These are phyloP conservation scores for Cryptus viduatorius DNA, from an alignment of 2,888 invertebrate genomes.

Conservation along the genomic window DNA sequence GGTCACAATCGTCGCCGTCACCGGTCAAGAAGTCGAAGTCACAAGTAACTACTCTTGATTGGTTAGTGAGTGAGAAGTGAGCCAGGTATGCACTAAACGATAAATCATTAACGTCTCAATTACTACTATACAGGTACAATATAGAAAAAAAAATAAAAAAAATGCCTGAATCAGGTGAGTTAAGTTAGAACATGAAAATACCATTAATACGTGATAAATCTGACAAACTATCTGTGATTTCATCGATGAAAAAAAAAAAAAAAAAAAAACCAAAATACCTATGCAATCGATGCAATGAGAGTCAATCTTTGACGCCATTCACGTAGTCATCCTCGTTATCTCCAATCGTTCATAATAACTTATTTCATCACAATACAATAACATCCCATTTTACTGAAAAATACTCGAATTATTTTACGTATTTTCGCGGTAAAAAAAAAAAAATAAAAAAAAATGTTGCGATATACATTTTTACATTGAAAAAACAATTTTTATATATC, in stretches of 20 bases:
- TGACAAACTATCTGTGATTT: conserved; percentile 74
- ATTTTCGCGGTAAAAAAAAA: conserved; percentile 7
- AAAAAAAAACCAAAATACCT: conserved; percentile 18
- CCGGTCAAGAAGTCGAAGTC: conserved; percentile 84
- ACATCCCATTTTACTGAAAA: conserved; percentile 16
- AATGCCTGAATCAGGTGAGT: conserved; percentile 81
- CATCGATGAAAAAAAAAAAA: conserved; percentile 50
- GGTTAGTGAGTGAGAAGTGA: conserved; percentile 85
- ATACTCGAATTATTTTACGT: conserved; percentile 31
- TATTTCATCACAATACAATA: conserved; percentile 13
- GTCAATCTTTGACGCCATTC: conserved; percentile 32
- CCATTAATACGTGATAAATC: conserved; percentile 59
- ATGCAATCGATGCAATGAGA: conserved; percentile 10
- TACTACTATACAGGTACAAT: conserved; percentile 83
- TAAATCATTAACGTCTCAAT: conserved; percentile 84
- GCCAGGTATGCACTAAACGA: conserved; percentile 84
- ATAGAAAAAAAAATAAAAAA: conserved; percentile 34
- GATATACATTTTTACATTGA: not conserved
- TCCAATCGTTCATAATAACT: conserved; percentile 16
- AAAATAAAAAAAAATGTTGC: not conserved
- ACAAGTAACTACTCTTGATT: conserved; percentile 85
- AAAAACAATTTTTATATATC: not conserved
- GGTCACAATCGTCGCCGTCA: conserved; percentile 83
- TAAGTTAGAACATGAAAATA: conserved; percentile 82
- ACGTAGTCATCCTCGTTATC: conserved; percentile 30